Percentiles rank a stretch among this genome's conserved stretches.
Conservation (phyloP, 1,140 invertebrate genomes). For the Mizuhopecten yessoensis region DNA sequence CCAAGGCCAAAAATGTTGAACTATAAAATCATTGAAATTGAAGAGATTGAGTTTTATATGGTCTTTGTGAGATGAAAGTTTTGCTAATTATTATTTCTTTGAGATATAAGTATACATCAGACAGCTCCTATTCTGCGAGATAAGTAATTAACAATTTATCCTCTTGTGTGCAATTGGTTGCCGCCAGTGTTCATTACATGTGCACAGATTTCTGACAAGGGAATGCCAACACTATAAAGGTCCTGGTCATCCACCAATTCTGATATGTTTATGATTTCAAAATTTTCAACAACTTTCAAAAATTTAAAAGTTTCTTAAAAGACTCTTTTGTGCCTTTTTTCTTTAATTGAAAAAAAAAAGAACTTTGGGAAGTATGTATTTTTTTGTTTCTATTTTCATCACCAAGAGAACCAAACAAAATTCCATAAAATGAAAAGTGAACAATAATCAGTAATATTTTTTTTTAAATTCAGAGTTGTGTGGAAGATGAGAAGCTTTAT, state of each 20-base stretch:
- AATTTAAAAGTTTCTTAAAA: neutral
- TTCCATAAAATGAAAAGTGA: neutral
- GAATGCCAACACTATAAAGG: neutral
- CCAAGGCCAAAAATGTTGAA: too few species aligned
- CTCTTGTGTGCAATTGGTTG: constrained; percentile 12
- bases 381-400: too few species aligned
- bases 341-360: neutral
- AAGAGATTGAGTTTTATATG: too few species aligned
- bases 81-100: too few species aligned
- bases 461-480: neutral
- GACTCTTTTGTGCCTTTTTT: neutral
- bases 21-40: too few species aligned
- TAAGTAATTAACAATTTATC: neutral
- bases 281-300: neutral
- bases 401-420: too few species aligned
- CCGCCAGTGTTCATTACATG: constrained; percentile 18
- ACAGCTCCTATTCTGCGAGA: too few species aligned
- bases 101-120: too few species aligned
- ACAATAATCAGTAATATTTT: neutral
- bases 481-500: neutral
- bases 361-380: too few species aligned
- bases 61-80: too few species aligned
- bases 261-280: neutral
- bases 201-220: constrained; percentile 5
- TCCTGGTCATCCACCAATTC: neutral